Evolutionary conservation across 2,888 invertebrate species (phyloP), one percentile per base, ranked within the genome.

Genomic region (Cryptocephalus moraei): DNA sequence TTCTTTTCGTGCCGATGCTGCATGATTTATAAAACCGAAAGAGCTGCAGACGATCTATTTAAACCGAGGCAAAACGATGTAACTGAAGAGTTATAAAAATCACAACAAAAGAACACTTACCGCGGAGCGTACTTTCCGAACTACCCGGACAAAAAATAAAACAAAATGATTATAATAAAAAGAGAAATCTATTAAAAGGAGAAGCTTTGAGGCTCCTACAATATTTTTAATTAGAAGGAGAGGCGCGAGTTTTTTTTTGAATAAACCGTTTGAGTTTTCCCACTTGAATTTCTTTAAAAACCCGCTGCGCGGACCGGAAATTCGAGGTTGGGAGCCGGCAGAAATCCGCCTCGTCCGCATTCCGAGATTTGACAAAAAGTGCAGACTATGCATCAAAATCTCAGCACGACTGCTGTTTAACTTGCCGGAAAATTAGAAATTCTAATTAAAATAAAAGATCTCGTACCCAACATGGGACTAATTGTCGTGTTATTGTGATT

Each of bases 321-420:
- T 47, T 13, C 42, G 42, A 45, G 41, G 47, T 22, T 22, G 50
- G 50, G 49, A 52, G 52, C 52, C 49, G 36, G 53, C 51, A 51
- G 52, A 56, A 56, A 53, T 55, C 50, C 50, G 56, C 55, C 54
- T 51, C 49, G 54, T 47, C 22, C 22, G 22, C 22, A 22, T 22
- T 22, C 6, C 6, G 3, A n/a, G n/a, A n/a, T 22, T 22, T 22
- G 45, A 52, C 57, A 58, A 61, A 61, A 61, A 61, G 53, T 57
- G 56, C 57, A 52, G 54, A 59, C 51, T 56, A 53, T 58, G 56
- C 58, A 59, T 59, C 56, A 58, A 57, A 61, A 59, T 59, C 56
- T 58, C 60, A 53, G 53, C 58, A 52, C 52, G 51, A 52, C 46
- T 48, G 31, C 49, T 45, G 52, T 54, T 55, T 50, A 56, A 58